A percentile compares a stretch with the other conserved stretches of the same genome.
These are phyloP conservation scores for Eristalis pertinax DNA, from an alignment of 2,888 invertebrate genomes.

Conservation along the genomic window DNA sequence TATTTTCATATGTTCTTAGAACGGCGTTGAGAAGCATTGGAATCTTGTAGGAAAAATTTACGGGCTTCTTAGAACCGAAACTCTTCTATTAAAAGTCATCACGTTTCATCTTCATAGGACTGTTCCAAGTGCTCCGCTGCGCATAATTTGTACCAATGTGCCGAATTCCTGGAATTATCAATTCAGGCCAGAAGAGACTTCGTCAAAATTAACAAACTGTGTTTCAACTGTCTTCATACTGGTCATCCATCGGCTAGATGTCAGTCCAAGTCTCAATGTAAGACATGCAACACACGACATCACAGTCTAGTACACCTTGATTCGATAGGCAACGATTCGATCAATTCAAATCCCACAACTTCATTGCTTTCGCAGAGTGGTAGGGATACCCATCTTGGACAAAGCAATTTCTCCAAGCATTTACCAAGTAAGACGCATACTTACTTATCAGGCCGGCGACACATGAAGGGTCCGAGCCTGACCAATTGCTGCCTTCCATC, in stretches of 20 bases:
- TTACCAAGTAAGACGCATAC: background rate
- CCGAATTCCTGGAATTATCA: conserved; percentile 15
- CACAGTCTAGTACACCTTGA: conserved; percentile 19
- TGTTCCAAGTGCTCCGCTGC: too few species aligned
- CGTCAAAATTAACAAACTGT: too few species aligned
- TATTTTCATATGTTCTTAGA: conserved; percentile 45
- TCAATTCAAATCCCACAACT: background rate
- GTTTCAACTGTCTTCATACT: too few species aligned
- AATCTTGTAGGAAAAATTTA: conserved; percentile 13
- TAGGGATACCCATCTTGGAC: background rate
- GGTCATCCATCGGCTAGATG: too few species aligned
- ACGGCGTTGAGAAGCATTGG: conserved; percentile 44
- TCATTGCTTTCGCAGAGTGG: background rate
- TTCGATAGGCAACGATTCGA: background rate
- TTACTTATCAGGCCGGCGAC: too few species aligned
- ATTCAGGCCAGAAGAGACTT: background rate
- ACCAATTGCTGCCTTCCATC: too few species aligned
- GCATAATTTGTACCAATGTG: too few species aligned
- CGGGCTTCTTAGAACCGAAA: conserved; percentile 2
- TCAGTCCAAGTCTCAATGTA: too few species aligned
- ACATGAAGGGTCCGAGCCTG: too few species aligned
- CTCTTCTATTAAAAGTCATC: background rate
- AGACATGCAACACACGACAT: too few species aligned
- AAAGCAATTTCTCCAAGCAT: background rate
- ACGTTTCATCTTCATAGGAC: too few species aligned